Conservation (phyloP, 2,888 invertebrate genomes). For the Hydriomena furcata region DNA sequence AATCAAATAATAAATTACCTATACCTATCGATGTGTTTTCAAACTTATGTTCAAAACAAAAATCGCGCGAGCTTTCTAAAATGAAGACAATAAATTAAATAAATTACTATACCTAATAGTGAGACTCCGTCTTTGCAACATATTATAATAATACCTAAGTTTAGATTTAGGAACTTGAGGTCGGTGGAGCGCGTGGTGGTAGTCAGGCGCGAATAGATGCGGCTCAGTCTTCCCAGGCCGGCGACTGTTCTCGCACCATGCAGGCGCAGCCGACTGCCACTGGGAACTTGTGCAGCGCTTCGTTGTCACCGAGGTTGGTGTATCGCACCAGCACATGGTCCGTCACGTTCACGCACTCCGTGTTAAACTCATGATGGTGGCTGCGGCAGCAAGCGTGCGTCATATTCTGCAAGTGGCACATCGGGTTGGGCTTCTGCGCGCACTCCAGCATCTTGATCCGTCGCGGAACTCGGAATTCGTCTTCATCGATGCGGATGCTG, state of each 20-base stretch:
- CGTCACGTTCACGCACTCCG: constrained; percentile 69
- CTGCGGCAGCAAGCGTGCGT: constrained; percentile 67
- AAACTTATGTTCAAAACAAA: neutral
- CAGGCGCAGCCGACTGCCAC: constrained; percentile 75
- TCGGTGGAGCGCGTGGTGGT: constrained; percentile 25
- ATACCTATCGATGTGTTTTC: neutral
- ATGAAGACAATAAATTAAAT: constrained; percentile 21
- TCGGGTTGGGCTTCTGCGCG: constrained; percentile 53
- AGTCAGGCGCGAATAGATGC: constrained; percentile 28
- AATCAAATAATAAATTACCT: constrained; percentile 6
- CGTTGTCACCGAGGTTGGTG: constrained; percentile 36
- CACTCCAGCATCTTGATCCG: constrained; percentile 70
- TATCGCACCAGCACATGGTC: constrained; percentile 69
- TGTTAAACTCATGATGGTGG: constrained; percentile 53
- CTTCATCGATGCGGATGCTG: constrained; percentile 53
- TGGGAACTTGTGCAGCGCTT: constrained; percentile 38
- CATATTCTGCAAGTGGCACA: constrained; percentile 55
- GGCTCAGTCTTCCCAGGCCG: constrained; percentile 44
- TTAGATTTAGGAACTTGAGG: constrained; percentile 28
- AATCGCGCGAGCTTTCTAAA: constrained; percentile 16
- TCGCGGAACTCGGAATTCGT: constrained; percentile 60
- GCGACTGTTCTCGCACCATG: constrained; percentile 54
- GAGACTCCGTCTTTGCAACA: constrained; percentile 7
- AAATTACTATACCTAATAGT: constrained; percentile 22
- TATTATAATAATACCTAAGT: constrained; percentile 3